These are phyloP conservation scores for Drosophila greeni DNA, from an alignment of 2,888 invertebrate genomes.

Conservation along the genomic window DNA sequence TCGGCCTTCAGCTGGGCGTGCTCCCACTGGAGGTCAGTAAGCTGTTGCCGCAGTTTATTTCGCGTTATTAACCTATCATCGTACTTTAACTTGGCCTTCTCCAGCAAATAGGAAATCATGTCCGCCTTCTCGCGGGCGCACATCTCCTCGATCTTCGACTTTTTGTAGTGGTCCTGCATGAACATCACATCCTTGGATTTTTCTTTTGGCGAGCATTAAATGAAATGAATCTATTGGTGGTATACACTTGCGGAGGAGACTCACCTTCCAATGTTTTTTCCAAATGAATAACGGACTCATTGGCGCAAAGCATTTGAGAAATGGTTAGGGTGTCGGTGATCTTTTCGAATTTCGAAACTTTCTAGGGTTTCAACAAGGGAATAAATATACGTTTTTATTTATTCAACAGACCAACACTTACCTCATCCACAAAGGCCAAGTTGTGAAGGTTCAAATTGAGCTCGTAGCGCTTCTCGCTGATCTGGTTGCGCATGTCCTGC, in stretches of 20 bases:
- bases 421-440: constrained; percentile 27
- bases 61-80: neutral
- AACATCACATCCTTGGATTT: constrained; percentile 31
- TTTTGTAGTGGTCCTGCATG: constrained; percentile 30
- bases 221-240: neutral
- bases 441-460: constrained; percentile 30
- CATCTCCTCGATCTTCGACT: constrained; percentile 34
- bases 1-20: constrained; percentile 17
- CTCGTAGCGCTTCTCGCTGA: constrained; percentile 31
- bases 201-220: neutral
- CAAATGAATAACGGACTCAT: constrained; percentile 21
- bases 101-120: constrained; percentile 15
- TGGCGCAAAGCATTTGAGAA: constrained; percentile 26
- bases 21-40: constrained; percentile 18
- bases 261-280: constrained; percentile 25
- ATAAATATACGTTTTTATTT: neutral
- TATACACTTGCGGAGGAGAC: neutral
- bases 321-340: constrained; percentile 29
- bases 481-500: constrained; percentile 32
- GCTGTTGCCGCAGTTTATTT: constrained; percentile 17
- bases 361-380: neutral
- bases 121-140: constrained; percentile 31
- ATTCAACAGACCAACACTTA: neutral
- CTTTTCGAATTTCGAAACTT: constrained; percentile 23
- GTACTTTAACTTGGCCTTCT: constrained; percentile 5